Conservation (phyloP, 2,113 vertebrate species). For the Bungarus multicinctus region DNA sequence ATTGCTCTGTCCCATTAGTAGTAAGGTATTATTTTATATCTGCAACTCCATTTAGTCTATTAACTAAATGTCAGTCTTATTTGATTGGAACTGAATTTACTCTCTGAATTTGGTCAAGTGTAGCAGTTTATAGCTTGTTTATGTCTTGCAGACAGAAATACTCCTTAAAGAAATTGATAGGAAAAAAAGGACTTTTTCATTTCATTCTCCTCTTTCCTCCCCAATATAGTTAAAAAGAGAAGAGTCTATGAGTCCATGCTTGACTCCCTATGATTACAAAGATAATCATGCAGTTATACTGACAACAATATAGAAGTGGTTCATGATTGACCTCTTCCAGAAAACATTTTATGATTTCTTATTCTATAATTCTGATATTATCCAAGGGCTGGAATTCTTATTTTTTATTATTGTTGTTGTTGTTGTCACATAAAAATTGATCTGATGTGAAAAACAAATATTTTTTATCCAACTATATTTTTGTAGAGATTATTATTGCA, state of each 20-base stretch:
- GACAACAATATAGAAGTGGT: neutral
- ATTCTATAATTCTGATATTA: neutral
- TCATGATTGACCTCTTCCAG: neutral
- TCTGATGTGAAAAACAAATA: neutral
- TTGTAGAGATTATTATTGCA: neutral
- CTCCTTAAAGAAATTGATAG: neutral
- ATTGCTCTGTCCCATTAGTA: neutral
- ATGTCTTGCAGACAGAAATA: neutral
- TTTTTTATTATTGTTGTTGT: too few relatives aligned
- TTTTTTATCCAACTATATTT: neutral
- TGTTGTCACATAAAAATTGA: neutral
- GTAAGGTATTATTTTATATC: neutral
- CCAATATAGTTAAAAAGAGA: neutral
- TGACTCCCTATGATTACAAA: neutral
- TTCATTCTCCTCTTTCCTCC: neutral
- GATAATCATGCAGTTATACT: neutral
- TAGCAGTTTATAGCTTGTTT: neutral
- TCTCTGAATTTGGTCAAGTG: neutral
- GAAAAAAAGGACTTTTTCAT: neutral
- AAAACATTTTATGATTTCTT: neutral
- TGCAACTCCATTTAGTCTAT: neutral
- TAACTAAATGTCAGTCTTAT: neutral
- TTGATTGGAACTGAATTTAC: neutral
- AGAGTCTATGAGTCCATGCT: neutral
- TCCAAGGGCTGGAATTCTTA: too few relatives aligned